These are phyloP conservation scores for Odontocerum albicorne DNA, from an alignment of 2,888 invertebrate species.

Conservation along the genomic window DNA sequence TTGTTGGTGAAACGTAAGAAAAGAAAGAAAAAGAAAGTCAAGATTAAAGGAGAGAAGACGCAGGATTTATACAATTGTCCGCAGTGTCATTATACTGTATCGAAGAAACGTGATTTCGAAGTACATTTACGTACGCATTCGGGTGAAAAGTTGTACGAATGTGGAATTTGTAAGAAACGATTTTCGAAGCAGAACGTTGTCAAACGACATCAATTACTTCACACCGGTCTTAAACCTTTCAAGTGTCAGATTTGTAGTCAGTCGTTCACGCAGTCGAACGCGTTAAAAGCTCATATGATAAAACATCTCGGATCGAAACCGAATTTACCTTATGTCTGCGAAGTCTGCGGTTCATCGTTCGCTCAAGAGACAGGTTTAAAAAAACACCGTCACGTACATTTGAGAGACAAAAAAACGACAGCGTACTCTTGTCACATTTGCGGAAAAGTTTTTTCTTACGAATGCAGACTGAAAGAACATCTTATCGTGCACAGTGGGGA, in stretches of 20 bases:
- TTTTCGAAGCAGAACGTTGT: not conserved
- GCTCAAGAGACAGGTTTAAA: not conserved
- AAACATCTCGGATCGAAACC: not conserved
- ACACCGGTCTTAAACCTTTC: not conserved
- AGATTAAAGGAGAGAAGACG: no score
- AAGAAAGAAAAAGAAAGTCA: no score
- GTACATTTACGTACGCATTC: not conserved
- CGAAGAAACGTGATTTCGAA: conserved; percentile 2
- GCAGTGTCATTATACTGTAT: conserved; percentile 3
- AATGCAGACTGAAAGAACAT: conserved; percentile 9
- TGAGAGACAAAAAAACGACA: not conserved
- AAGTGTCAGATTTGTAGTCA: conserved; percentile 1
- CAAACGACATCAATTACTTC: not conserved
- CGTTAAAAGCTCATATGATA: not conserved
- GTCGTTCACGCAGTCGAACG: conserved; percentile 2
- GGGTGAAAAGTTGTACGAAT: not conserved
- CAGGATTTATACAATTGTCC: not conserved
- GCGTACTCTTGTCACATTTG: not conserved
- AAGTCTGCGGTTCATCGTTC: not conserved
- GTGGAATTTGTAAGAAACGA: not conserved
- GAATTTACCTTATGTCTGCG: not conserved
- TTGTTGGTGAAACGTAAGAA: no score
- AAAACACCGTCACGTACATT: conserved; percentile 3
- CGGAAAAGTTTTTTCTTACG: conserved; percentile 1
- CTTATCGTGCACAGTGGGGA: not conserved